Evolutionary conservation across 2,797 vertebrate species (phyloP).

Genomic region (Coregonus sp.): DNA sequence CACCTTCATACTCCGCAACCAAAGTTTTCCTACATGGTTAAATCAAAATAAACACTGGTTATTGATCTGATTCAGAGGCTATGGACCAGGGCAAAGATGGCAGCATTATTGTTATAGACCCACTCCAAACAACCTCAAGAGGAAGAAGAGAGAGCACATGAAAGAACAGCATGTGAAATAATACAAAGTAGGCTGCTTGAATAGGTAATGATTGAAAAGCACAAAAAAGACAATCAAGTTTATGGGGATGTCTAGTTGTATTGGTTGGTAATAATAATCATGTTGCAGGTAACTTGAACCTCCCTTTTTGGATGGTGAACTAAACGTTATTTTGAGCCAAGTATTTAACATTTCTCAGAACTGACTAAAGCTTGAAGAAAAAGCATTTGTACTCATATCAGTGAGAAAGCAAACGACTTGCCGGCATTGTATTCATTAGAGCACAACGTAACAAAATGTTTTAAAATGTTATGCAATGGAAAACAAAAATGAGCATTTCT

Average conservation of each 20-base stretch:
- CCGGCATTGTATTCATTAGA: background rate
- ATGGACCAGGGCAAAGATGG: background rate
- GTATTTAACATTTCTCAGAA: background rate
- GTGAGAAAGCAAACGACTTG: background rate
- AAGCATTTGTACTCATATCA: background rate
- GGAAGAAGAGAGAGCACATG: background rate
- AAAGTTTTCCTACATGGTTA: conserved; percentile 87
- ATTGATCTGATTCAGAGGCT: background rate
- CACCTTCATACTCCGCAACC: conserved; percentile 98
- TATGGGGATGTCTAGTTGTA: background rate
- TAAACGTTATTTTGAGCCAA: too few species aligned
- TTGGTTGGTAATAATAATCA: background rate
- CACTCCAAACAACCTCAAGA: background rate
- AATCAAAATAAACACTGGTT: background rate
- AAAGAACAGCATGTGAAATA: background rate
- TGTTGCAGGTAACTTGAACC: too few species aligned
- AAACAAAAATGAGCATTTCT: background rate
- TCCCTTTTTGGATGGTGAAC: too few species aligned
- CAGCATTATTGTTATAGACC: background rate
- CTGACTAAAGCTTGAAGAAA: background rate
- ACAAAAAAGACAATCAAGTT: background rate
- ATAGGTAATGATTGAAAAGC: background rate
- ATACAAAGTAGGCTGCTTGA: background rate
- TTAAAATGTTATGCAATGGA: background rate
- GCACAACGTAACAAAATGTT: background rate